Evolutionary conservation across 2,888 invertebrate genomes (phyloP).

Genomic region (Tetranychus truncatus): DNA sequence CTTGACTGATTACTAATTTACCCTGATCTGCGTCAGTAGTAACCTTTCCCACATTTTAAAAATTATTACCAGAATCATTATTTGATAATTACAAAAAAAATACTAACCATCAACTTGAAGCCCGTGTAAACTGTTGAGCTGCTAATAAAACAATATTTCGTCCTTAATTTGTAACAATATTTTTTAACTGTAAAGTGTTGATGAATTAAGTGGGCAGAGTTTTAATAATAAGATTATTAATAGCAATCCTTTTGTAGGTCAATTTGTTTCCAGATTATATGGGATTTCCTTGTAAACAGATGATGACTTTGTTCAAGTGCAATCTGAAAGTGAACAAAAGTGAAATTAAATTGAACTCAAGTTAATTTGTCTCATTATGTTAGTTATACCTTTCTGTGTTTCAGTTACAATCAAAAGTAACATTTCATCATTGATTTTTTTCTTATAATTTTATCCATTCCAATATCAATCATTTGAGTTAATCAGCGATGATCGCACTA

Average conservation of each 20-base stretch:
- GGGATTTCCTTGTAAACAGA: neutral
- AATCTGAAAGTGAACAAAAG: neutral
- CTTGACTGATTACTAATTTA: neutral
- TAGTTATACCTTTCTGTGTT: neutral
- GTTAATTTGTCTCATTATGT: neutral
- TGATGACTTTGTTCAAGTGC: neutral
- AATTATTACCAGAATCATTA: neutral
- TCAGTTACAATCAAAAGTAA: too few species aligned
- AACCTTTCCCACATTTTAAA: neutral
- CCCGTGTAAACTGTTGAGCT: neutral
- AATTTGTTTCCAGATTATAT: neutral
- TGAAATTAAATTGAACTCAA: neutral
- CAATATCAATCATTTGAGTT: neutral
- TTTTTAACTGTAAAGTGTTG: neutral
- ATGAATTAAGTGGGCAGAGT: neutral
- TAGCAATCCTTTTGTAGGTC: neutral
- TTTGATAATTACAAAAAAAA: neutral
- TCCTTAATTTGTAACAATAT: neutral
- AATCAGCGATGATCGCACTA: neutral
- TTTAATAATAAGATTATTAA: neutral
- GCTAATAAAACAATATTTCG: neutral
- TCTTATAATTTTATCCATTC: neutral
- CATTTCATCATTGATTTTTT: neutral
- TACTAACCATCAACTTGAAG: neutral
- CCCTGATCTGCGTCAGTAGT: neutral